A percentile compares a stretch with the other conserved stretches of the same genome.
These are phyloP conservation scores for Delphinus delphis DNA, from an alignment of 2,113 vertebrate genomes.

Conservation along the genomic window DNA sequence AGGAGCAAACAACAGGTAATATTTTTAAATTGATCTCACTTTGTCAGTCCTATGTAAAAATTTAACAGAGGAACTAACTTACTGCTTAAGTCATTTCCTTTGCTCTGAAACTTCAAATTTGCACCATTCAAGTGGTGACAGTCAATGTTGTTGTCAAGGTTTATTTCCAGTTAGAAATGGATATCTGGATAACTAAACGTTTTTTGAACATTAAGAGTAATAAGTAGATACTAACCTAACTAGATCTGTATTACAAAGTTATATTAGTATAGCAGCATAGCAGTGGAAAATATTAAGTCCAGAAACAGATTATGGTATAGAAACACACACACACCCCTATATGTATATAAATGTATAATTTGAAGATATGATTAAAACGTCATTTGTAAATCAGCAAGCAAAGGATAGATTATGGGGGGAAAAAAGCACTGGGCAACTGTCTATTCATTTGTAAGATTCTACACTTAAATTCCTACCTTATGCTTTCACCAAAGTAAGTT, in stretches of 20 bases:
- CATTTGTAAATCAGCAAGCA: background rate
- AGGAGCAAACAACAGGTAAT: background rate
- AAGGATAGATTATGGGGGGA: background rate
- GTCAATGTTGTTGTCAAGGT: constrained; percentile 22
- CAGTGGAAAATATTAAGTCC: background rate
- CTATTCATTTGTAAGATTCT: background rate
- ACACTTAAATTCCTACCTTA: background rate
- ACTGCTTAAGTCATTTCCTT: constrained; percentile 64
- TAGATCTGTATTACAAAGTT: background rate
- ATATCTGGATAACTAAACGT: background rate
- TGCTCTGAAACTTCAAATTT: constrained; percentile 34
- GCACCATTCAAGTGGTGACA: background rate
- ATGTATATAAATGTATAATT: background rate
- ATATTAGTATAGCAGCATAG: background rate
- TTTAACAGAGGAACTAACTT: constrained; percentile 49
- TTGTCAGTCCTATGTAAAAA: background rate
- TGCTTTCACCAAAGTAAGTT: background rate
- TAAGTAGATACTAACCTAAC: background rate
- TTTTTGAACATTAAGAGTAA: constrained; percentile 9
- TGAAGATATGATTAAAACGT: no score
- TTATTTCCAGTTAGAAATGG: constrained; percentile 49
- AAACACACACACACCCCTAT: background rate
- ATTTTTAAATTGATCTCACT: constrained; percentile 7
- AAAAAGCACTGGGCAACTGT: background rate
- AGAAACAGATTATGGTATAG: background rate